These are phyloP conservation scores for Ariopsis seemanni DNA, from an alignment of 2,113 vertebrate species.

Conservation along the genomic window DNA sequence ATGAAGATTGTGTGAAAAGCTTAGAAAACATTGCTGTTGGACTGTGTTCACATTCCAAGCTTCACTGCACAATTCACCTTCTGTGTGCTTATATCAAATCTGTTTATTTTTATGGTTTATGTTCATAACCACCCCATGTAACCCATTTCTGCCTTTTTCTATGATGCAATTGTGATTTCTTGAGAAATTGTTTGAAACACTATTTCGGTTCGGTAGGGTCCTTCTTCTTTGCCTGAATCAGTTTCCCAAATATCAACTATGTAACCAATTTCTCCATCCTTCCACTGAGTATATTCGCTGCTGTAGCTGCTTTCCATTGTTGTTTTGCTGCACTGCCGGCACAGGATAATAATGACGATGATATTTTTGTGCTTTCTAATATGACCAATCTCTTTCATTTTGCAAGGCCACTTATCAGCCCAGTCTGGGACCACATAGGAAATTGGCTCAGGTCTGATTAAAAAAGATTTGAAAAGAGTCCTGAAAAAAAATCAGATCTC, in stretches of 20 bases:
- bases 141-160: not conserved
- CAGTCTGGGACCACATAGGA: not conserved
- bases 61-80: not conserved
- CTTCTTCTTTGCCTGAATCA: not conserved
- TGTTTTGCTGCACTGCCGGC: not conserved
- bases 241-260: not conserved
- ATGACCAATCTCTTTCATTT: slow-evolving; percentile 1
- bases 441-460: not conserved
- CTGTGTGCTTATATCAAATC: not conserved
- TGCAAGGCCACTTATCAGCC: not conserved
- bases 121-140: not conserved
- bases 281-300: not conserved
- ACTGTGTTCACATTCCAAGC: not conserved
- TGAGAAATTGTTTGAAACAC: not conserved
- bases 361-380: not conserved
- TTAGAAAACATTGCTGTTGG: not conserved
- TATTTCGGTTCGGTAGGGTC: not conserved
- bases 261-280: not conserved
- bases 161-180: not conserved
- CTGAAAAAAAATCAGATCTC: not conserved
- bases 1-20: not conserved
- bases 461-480: not conserved
- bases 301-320: not conserved
- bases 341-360: not conserved
- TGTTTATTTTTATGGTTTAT: not conserved